Conservation (phyloP, 2,888 invertebrate species). For the Electrophaes corylata region DNA sequence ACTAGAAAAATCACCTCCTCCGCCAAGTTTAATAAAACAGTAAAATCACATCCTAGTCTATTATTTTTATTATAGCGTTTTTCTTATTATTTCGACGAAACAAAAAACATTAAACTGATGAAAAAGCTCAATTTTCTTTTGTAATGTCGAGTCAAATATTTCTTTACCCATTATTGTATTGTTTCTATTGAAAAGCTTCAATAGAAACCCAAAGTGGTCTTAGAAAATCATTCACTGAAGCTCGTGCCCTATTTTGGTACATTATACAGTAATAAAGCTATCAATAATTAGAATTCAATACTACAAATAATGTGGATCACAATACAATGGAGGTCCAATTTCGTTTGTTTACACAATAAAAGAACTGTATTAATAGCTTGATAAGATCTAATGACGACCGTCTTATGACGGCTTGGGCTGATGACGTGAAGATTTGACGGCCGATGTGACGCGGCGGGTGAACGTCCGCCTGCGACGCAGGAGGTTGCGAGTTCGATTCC, state of each 20-base stretch:
- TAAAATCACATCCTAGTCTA: no score
- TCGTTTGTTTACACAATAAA: slow-evolving; percentile 20
- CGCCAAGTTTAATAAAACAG: no score
- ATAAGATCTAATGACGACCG: background rate
- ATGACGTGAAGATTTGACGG: no score
- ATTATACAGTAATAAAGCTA: slow-evolving; percentile 14
- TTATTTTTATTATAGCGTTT: no score
- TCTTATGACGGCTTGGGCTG: background rate
- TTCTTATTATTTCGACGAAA: no score
- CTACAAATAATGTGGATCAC: slow-evolving; percentile 12
- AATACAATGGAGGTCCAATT: slow-evolving; percentile 16
- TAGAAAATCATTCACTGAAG: background rate
- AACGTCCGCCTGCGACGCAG: no score
- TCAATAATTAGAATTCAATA: slow-evolving; percentile 17
- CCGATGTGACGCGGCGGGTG: no score
- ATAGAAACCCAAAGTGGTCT: background rate
- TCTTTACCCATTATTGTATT: background rate
- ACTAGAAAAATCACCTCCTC: no score
- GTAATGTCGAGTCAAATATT: background rate
- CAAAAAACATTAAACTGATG: no score
- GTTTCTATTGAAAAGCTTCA: background rate
- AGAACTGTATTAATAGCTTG: slow-evolving; percentile 2
- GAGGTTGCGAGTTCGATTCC: no score
- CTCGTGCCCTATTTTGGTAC: slow-evolving; percentile 1
- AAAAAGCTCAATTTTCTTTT: background rate